These are phyloP conservation scores for Tipula lateralis DNA, from an alignment of 2,888 invertebrate species.

Conservation along the genomic window DNA sequence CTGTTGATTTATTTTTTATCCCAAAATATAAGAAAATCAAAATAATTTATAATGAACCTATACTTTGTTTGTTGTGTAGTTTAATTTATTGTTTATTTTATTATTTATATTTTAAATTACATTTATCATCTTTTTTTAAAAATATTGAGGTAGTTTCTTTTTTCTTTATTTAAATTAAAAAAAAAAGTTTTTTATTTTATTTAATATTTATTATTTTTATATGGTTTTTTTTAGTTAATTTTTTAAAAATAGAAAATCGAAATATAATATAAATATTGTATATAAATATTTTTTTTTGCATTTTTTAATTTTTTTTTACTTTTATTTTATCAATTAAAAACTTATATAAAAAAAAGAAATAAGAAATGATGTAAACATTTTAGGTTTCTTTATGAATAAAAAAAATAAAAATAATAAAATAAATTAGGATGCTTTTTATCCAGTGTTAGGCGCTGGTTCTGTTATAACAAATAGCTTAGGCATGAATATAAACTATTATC, in stretches of 20 bases:
- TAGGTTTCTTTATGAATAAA: background rate
- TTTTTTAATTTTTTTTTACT: constrained; percentile 49
- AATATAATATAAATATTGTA: constrained; percentile 28
- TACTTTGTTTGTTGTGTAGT: background rate
- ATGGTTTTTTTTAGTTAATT: background rate
- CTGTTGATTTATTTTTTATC: background rate
- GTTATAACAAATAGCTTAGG: constrained; percentile 21
- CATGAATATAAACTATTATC: constrained; percentile 49
- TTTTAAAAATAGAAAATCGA: constrained; percentile 29
- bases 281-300: constrained; percentile 40
- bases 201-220: constrained; percentile 14
- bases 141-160: constrained; percentile 30
- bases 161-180: background rate
- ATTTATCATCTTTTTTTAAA: constrained; percentile 26
- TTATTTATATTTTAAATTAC: constrained; percentile 25
- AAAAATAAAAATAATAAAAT: constrained; percentile 24
- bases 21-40: background rate
- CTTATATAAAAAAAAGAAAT: constrained; percentile 54
- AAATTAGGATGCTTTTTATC: constrained; percentile 14
- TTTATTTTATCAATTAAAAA: constrained; percentile 24
- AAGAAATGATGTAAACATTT: constrained; percentile 52
- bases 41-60: background rate
- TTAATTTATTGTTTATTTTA: constrained; percentile 27
- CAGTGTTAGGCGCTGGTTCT: background rate
- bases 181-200: constrained; percentile 21